These are phyloP conservation scores for Dryoscopus gambensis DNA, from an alignment of 2,113 vertebrate genomes.

Conservation along the genomic window DNA sequence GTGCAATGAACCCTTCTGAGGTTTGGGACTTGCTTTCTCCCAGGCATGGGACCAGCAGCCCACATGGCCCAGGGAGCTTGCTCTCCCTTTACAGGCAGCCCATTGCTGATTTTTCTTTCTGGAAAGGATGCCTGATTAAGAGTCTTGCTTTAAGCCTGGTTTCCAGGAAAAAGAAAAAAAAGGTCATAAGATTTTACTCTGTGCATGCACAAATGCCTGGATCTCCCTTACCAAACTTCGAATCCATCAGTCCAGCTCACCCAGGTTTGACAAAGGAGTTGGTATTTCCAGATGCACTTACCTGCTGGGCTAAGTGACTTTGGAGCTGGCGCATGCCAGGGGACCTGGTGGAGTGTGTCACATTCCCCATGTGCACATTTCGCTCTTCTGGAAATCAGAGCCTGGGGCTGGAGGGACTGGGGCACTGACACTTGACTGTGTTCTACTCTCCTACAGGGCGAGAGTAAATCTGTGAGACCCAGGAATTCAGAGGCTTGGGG, in stretches of 20 bases:
- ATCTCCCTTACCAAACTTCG: background rate
- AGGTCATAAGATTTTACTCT: rapidly evolving
- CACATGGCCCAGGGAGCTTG: rapidly evolving
- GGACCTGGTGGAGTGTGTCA: rapidly evolving
- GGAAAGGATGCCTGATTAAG: background rate
- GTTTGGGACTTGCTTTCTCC: background rate
- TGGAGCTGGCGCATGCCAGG: background rate
- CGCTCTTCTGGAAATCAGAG: background rate
- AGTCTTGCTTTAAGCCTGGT: background rate
- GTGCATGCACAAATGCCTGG: background rate
- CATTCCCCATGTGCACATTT: rapidly evolving
- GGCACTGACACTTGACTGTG: background rate
- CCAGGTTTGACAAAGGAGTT: background rate
- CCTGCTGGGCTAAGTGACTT: background rate
- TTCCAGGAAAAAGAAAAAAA: background rate
- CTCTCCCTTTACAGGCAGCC: background rate
- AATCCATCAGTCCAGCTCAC: background rate
- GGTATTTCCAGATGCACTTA: background rate
- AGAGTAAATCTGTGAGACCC: background rate
- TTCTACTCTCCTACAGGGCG: rapidly evolving
- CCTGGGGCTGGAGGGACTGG: background rate
- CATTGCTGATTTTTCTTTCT: background rate
- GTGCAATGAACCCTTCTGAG: background rate
- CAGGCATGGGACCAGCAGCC: background rate
- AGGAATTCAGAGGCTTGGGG: background rate